A percentile compares a stretch with the other conserved stretches of the same genome.
These are phyloP conservation scores for Notarius quadriscutis DNA, from an alignment of 2,113 vertebrate species.

Conservation along the genomic window DNA sequence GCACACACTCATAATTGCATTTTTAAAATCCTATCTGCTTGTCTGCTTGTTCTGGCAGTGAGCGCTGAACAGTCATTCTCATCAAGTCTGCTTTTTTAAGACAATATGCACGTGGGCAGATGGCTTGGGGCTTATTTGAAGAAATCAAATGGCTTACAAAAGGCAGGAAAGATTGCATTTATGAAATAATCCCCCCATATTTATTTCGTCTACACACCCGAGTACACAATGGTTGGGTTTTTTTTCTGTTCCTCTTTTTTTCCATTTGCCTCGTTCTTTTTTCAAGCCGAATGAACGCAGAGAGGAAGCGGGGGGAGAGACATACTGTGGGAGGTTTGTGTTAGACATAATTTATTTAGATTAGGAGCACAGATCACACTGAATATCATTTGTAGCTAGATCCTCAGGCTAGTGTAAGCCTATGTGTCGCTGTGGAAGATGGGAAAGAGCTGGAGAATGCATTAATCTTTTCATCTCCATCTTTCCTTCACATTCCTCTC, in stretches of 20 bases:
- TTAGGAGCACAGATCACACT: constrained; percentile 62
- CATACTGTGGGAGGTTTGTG: constrained; percentile 66
- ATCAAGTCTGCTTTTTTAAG: constrained; percentile 65
- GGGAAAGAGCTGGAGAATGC: constrained; percentile 15
- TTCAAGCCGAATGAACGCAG: constrained; percentile 10
- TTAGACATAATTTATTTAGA: constrained; percentile 67
- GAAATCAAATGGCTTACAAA: constrained; percentile 73
- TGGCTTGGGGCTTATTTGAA: constrained; percentile 74
- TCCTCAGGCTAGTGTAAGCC: constrained; percentile 55
- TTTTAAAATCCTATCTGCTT: constrained; percentile 25
- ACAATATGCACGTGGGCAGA: constrained; percentile 70
- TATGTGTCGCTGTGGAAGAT: constrained; percentile 25
- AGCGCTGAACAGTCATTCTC: constrained; percentile 52
- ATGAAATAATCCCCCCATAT: constrained; percentile 74
- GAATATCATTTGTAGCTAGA: constrained; percentile 61
- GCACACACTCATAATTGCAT: constrained; percentile 36
- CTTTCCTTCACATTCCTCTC: constrained; percentile 22
- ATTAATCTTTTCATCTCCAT: constrained; percentile 37
- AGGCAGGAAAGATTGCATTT: constrained; percentile 72
- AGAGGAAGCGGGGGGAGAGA: constrained; percentile 64
- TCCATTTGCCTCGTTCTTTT: constrained; percentile 1
- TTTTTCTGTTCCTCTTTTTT: constrained; percentile 42
- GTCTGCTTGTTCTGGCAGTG: constrained; percentile 40
- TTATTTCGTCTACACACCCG: constrained; percentile 69
- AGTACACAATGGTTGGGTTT: constrained; percentile 46